Base-by-base conservation (phyloP, 2,888 invertebrate genomes). In the Oeneis ivallda region DNA sequence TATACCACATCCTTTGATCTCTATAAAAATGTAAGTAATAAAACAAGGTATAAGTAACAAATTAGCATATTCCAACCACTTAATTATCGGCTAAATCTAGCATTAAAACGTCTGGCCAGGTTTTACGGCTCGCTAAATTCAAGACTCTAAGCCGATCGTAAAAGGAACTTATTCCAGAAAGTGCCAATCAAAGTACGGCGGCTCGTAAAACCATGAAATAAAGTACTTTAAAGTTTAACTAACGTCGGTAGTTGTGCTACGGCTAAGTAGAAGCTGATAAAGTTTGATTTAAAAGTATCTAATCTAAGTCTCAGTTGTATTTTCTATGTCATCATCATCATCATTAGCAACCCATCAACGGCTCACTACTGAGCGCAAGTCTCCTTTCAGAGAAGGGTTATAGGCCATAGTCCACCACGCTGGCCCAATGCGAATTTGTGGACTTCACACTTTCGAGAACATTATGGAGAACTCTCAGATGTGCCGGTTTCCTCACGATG, bases 151-250 rank as follows among this genome's bases (percentile, higher is more conserved):
- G 69, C 64, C 70, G 71, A 65, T 77, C 78, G 77, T 83, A 76
- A 79, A 80, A 68, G 65, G 68, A 68, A 75, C 74, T 75, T 74
- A 75, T 75, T 72, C 72, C 69, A 64, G 71, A 74, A 75, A 81
- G 79, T 79, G 79, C 77, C 81, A 81, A 83, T 83, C 80, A 81
- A 78, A 76, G 75, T 75, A 74, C 78, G 70, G 71, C 66, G 57
- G 65, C 64, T 75, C 72, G 70, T 70, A 70, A 70, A 81, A 74
- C 64, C 64, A 65, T 71, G 66, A 73, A 74, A 80, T 82, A 81
- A 80, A 79, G 78, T 77, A 78, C 76, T 82, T 77, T 74, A 80
- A 81, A 81, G 82, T 77, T 74, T 79, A 81, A 81, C 83, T 79
- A 83, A 82, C 76, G 77, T 72, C 70, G 69, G 68, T 70, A n/a